Evolutionary conservation across 2,797 vertebrate species (phyloP).

Genomic region (Eospalax fontanierii): DNA sequence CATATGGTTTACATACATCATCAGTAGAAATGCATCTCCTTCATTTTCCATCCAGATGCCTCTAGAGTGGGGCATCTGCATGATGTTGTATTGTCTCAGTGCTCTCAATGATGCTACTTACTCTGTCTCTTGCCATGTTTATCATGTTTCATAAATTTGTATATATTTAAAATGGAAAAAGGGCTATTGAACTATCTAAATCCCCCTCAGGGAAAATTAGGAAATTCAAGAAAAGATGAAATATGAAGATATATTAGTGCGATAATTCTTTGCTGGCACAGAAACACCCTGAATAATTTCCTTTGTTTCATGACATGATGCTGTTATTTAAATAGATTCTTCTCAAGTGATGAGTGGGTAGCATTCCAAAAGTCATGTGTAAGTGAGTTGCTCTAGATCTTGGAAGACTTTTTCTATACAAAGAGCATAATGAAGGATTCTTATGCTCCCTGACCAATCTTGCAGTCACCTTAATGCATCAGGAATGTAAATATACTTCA

Average conservation of each 20-base stretch:
- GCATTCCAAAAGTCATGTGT: constrained; percentile 66
- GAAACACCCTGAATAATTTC: constrained; percentile 60
- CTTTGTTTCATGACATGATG: constrained; percentile 47
- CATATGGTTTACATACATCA: neutral
- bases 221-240: constrained; percentile 53
- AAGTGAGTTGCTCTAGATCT: constrained; percentile 42
- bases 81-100: neutral
- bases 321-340: constrained; percentile 52
- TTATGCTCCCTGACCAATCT: constrained; percentile 37
- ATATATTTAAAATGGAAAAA: neutral
- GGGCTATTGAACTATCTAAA: neutral
- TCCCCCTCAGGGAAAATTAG: neutral
- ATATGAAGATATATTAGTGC: constrained; percentile 30
- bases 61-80: neutral
- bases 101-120: neutral
- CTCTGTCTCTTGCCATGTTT: neutral
- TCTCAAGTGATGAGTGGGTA: constrained; percentile 54
- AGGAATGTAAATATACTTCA: neutral
- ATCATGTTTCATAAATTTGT: neutral
- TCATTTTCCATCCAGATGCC: neutral
- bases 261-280: constrained; percentile 43
- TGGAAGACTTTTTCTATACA: constrained; percentile 57
- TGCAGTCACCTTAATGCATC: neutral
- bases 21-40: fast-evolving
- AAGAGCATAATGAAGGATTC: constrained; percentile 53